These are phyloP conservation scores for Pseudopipra pipra DNA, from an alignment of 2,113 vertebrate species.

Conservation along the genomic window DNA sequence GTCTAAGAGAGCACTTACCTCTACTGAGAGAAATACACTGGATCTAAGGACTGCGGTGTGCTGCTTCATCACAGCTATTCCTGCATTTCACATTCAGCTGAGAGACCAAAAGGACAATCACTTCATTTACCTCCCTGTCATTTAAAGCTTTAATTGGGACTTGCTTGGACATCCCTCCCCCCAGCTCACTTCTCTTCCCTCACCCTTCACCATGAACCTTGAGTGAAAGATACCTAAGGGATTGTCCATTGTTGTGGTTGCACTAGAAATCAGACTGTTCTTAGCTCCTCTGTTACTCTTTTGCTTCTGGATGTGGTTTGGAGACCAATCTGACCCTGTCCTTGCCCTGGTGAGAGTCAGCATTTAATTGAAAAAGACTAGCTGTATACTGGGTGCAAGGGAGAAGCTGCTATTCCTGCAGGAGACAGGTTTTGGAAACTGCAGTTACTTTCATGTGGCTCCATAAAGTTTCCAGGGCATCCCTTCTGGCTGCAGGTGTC, in stretches of 20 bases:
- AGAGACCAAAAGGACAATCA: conserved; percentile 70
- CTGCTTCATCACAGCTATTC: conserved; percentile 64
- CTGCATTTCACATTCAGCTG: conserved; percentile 65
- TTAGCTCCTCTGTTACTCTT: conserved; percentile 39
- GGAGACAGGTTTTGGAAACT: conserved; percentile 11
- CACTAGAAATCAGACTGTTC: conserved; percentile 50
- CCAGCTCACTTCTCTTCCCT: conserved; percentile 15
- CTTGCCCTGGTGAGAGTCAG: conserved; percentile 3
- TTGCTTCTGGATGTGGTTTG: conserved; percentile 39
- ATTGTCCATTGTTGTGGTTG: conserved; percentile 39
- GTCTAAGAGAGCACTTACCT: conserved; percentile 77
- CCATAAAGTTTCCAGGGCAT: background rate
- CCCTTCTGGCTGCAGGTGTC: conserved; percentile 32
- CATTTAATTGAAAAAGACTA: background rate
- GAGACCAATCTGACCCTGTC: conserved; percentile 15
- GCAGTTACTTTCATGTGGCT: background rate
- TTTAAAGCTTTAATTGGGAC: conserved; percentile 65
- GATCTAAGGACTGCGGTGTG: conserved; percentile 57
- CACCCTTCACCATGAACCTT: background rate
- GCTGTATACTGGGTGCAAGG: conserved; percentile 9
- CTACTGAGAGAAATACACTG: conserved; percentile 51
- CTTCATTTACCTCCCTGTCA: conserved; percentile 57
- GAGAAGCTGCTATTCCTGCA: conserved; percentile 61
- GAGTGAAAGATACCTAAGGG: conserved; percentile 27
- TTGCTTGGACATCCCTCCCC: conserved; percentile 27